phyloP scores from a whole-genome alignment of 2,113 vertebrate species.

The Hippocampus barbouri region DNA sequence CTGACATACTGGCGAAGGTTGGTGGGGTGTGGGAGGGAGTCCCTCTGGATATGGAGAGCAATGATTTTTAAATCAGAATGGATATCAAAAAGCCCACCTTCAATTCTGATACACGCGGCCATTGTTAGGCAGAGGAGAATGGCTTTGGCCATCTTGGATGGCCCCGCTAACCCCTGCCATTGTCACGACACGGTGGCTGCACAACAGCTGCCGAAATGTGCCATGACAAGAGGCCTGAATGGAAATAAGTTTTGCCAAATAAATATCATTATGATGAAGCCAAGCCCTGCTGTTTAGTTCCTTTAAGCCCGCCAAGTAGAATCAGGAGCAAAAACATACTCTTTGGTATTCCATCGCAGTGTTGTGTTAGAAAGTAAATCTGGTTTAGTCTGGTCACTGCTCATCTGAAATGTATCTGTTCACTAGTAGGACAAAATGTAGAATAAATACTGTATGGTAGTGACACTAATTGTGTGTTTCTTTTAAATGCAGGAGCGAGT shows the following conservation, averaged over 20 bases:
- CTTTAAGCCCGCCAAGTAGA: constrained; percentile 62
- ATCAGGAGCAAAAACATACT: constrained; percentile 62
- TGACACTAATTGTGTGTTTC: too few species aligned
- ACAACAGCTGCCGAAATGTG: constrained; percentile 42
- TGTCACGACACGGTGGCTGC: constrained; percentile 56
- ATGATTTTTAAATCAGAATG: constrained; percentile 66
- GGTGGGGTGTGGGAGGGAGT: constrained; percentile 26
- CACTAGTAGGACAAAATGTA: too few species aligned
- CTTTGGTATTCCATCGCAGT: constrained; percentile 46
- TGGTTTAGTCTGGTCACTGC: constrained; percentile 65
- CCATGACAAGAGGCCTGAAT: constrained; percentile 40
- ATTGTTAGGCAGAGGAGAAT: constrained; percentile 70
- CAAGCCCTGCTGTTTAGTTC: constrained; percentile 60
- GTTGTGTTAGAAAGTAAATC: constrained; percentile 54
- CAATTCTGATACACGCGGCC: constrained; percentile 61
- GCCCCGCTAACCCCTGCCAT: constrained; percentile 64
- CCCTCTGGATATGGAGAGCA: constrained; percentile 59
- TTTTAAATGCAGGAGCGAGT: neutral
- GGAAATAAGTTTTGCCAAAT: constrained; percentile 61
- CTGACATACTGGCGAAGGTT: constrained; percentile 68
- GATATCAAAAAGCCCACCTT: constrained; percentile 62
- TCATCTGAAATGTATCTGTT: constrained; percentile 54
- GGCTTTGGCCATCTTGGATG: constrained; percentile 57
- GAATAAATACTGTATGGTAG: too few species aligned
- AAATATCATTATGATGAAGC: constrained; percentile 55